These are phyloP conservation scores for Cydia splendana DNA, from an alignment of 1,140 invertebrate species.

Conservation along the genomic window DNA sequence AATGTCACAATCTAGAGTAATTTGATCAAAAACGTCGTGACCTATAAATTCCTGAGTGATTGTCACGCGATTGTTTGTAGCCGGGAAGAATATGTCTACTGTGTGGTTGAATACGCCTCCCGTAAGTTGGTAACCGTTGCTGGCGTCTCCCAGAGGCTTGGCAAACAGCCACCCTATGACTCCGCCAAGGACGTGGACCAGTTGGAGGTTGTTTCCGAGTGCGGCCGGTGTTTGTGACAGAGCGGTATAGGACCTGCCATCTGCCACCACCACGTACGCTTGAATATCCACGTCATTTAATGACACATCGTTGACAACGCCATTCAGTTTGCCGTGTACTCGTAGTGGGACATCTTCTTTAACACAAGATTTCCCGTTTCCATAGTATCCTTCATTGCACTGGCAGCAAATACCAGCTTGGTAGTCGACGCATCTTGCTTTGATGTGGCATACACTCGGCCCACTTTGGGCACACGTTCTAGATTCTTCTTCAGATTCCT, in stretches of 20 bases:
- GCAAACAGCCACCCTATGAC: slow-evolving; percentile 96
- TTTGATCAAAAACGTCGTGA: slow-evolving; percentile 94
- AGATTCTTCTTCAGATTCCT: slow-evolving; percentile 67
- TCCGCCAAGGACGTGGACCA: slow-evolving; percentile 88
- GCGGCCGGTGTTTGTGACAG: slow-evolving; percentile 87
- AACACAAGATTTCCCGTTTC: slow-evolving; percentile 94
- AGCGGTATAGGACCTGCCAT: slow-evolving; percentile 95
- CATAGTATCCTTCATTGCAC: slow-evolving; percentile 90
- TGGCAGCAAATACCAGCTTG: slow-evolving; percentile 92
- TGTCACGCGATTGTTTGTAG: slow-evolving; percentile 85
- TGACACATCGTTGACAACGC: slow-evolving; percentile 87
- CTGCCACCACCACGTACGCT: slow-evolving; percentile 93
- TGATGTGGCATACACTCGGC: slow-evolving; percentile 87
- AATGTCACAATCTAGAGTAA: slow-evolving; percentile 88
- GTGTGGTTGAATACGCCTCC: slow-evolving; percentile 93
- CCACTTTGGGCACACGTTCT: slow-evolving; percentile 81
- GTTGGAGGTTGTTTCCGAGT: slow-evolving; percentile 89
- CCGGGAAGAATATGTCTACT: slow-evolving; percentile 86
- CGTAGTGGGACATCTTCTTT: slow-evolving; percentile 89
- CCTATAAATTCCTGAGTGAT: slow-evolving; percentile 91
- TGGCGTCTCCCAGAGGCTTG: slow-evolving; percentile 84
- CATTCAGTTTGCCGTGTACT: slow-evolving; percentile 91
- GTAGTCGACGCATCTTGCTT: slow-evolving; percentile 91
- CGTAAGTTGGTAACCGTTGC: slow-evolving; percentile 92
- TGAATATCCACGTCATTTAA: slow-evolving; percentile 92